These are phyloP conservation scores for Panzeria rudis DNA, from an alignment of 2,888 invertebrate genomes.

Conservation along the genomic window DNA sequence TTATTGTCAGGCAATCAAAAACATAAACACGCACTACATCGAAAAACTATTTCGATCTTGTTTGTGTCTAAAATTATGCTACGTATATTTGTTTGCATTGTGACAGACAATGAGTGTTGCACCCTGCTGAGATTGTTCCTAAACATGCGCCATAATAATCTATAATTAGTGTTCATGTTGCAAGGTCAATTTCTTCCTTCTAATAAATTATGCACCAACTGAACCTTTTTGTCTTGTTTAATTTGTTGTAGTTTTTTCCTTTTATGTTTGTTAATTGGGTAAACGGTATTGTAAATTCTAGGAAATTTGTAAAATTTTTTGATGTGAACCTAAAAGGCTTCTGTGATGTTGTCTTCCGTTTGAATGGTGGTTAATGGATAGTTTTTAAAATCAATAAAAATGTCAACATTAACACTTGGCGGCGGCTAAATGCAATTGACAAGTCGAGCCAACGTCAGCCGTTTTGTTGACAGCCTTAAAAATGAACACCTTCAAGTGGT, in stretches of 20 bases:
- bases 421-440: constrained; percentile 51
- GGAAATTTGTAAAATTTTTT: constrained; percentile 7
- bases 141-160: constrained; percentile 60
- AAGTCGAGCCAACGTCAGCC: constrained; percentile 21
- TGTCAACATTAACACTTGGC: constrained; percentile 60
- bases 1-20: constrained; percentile 26
- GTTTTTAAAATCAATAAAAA: constrained; percentile 32
- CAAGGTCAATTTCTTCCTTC: constrained; percentile 52
- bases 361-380: constrained; percentile 3
- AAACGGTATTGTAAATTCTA: constrained; percentile 24
- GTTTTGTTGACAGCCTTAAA: constrained; percentile 32
- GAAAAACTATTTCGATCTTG: not conserved
- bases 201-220: not conserved
- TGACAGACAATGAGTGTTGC: constrained; percentile 38
- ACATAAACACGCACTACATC: constrained; percentile 8
- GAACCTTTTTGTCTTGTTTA: not conserved
- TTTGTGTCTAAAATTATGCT: constrained; percentile 13
- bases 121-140: constrained; percentile 67
- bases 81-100: constrained; percentile 26
- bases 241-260: not conserved
- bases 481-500: constrained; percentile 42
- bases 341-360: constrained; percentile 22
- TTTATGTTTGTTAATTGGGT: constrained; percentile 28
- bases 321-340: constrained; percentile 28
- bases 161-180: constrained; percentile 59